Evolutionary conservation across 2,888 invertebrate genomes (phyloP).

Genomic region (Hypolimnas misippus): DNA sequence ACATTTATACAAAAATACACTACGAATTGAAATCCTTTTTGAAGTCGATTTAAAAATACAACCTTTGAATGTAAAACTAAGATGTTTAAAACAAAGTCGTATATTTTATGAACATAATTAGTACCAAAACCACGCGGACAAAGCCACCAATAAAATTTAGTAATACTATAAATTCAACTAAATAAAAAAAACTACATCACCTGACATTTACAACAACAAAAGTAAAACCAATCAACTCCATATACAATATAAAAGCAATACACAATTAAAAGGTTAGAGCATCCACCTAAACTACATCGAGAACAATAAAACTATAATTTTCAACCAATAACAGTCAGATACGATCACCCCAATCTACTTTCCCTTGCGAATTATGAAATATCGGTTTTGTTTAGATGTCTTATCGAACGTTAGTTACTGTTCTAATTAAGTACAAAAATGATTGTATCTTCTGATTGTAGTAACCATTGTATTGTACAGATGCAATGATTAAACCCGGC

Average conservation of each 20-base stretch:
- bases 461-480: background rate
- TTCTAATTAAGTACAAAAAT: constrained; percentile 9
- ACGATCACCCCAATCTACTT: constrained; percentile 30
- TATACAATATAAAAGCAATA: background rate
- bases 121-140: too few species aligned
- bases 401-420: constrained; percentile 18
- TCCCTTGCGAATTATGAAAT: constrained; percentile 19
- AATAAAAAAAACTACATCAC: too few species aligned
- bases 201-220: background rate
- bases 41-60: too few species aligned
- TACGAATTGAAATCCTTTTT: too few species aligned
- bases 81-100: too few species aligned
- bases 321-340: constrained; percentile 40
- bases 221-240: background rate
- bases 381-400: constrained; percentile 18
- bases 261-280: constrained; percentile 3
- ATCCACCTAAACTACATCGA: constrained; percentile 15
- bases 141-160: too few species aligned
- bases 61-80: too few species aligned
- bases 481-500: background rate
- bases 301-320: constrained; percentile 42
- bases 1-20: too few species aligned
- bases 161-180: too few species aligned
- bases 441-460: background rate
- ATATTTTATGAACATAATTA: too few species aligned